A percentile compares a stretch with the other conserved stretches of the same genome.
These are phyloP conservation scores for Poeciliopsis turneri DNA, from an alignment of 2,797 vertebrate species.

Conservation along the genomic window DNA sequence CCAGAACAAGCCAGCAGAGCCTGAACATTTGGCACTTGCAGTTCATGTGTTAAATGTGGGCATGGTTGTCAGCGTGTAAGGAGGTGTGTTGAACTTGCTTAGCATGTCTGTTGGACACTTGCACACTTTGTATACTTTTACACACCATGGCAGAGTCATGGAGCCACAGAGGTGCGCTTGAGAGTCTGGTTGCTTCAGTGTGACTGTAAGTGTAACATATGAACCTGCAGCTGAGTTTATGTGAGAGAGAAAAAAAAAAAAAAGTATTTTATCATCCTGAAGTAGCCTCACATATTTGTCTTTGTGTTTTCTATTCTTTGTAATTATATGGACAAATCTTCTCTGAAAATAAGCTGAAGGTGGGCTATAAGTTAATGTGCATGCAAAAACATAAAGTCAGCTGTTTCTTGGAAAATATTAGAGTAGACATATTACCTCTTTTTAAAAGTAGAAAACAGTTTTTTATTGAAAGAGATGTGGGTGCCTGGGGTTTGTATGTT, in stretches of 20 bases:
- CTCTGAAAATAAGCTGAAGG: not conserved
- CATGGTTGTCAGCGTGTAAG: slow-evolving; percentile 76
- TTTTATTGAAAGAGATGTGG: too few relatives aligned
- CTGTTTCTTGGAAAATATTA: not conserved
- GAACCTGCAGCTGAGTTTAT: not conserved
- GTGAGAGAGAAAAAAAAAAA: not conserved
- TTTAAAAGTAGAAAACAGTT: not conserved
- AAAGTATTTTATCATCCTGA: not conserved
- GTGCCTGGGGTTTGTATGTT: not conserved
- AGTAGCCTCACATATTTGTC: not conserved
- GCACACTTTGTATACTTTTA: slow-evolving; percentile 76
- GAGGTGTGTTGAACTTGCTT: slow-evolving; percentile 76
- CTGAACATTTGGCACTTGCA: slow-evolving; percentile 73
- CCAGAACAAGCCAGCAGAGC: slow-evolving; percentile 70
- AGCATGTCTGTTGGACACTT: slow-evolving; percentile 75
- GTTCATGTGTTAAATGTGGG: slow-evolving; percentile 78
- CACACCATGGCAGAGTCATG: slow-evolving; percentile 60
- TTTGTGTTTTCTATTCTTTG: not conserved
- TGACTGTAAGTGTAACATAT: slow-evolving; percentile 12
- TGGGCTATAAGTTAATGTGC: too few relatives aligned
- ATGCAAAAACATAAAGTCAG: not conserved
- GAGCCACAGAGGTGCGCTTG: slow-evolving; percentile 36
- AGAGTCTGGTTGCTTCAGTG: slow-evolving; percentile 20
- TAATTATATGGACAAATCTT: not conserved
- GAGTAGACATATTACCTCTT: not conserved